These are phyloP conservation scores for Bujurquina vittata DNA, from an alignment of 2,113 vertebrate species.

Conservation along the genomic window DNA sequence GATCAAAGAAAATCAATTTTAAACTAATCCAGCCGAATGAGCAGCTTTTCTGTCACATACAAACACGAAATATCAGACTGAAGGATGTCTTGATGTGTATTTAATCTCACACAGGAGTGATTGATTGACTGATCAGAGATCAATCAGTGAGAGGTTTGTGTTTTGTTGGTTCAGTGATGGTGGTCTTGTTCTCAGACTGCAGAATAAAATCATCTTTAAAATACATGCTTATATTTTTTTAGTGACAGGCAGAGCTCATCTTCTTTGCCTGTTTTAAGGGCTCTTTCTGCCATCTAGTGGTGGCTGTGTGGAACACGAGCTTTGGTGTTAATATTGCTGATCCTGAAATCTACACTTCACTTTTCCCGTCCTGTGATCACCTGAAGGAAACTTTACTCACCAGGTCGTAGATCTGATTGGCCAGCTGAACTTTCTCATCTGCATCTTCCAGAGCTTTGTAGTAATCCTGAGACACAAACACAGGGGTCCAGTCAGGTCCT, in stretches of 20 bases:
- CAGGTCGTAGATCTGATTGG: slow-evolving; percentile 99
- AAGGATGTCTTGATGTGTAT: neutral
- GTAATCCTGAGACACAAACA: slow-evolving; percentile 86
- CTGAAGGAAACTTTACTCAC: slow-evolving; percentile 82
- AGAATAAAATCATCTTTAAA: neutral
- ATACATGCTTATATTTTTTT: neutral
- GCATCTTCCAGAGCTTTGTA: slow-evolving; percentile 99
- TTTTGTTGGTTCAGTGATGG: neutral
- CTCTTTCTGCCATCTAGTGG: slow-evolving; percentile 57
- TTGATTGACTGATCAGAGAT: neutral
- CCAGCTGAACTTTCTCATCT: slow-evolving; percentile 98
- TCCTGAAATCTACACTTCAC: neutral
- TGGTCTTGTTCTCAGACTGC: neutral
- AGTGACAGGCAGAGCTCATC: neutral
- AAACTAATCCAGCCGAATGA: neutral
- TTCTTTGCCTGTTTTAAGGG: neutral
- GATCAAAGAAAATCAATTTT: neutral
- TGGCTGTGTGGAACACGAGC: neutral
- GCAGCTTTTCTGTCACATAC: neutral
- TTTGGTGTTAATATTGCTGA: neutral
- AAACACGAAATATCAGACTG: neutral
- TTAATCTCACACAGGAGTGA: neutral
- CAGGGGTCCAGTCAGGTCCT: neutral
- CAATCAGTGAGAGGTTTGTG: neutral
- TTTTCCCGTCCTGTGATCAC: neutral